Evolutionary conservation across 2,797 vertebrate species (phyloP).

Genomic region (Hipposideros larvatus): DNA sequence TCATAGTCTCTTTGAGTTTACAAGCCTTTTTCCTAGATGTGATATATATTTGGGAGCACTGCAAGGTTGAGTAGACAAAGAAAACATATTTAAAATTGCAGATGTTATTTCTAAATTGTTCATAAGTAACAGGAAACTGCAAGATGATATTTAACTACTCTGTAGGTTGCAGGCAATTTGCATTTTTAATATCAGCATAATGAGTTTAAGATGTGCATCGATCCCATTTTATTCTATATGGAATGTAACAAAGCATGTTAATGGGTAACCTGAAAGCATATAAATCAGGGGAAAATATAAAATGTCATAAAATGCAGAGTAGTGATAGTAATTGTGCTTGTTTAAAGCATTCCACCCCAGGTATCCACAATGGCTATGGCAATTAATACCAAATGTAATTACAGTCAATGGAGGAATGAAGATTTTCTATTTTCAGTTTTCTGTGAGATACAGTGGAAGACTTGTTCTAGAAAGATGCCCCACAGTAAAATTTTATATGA

Average conservation of each 20-base stretch:
- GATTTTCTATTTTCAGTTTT: constrained; percentile 66
- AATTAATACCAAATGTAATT: constrained; percentile 70
- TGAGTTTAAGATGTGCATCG: constrained; percentile 82
- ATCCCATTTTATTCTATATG: constrained; percentile 79
- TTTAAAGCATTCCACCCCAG: constrained; percentile 51
- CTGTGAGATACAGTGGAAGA: neutral
- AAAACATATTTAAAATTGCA: constrained; percentile 81
- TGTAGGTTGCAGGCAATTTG: constrained; percentile 85
- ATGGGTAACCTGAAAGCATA: constrained; percentile 62
- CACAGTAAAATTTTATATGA: constrained; percentile 53
- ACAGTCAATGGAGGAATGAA: constrained; percentile 48
- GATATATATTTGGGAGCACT: neutral
- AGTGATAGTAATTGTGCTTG: constrained; percentile 18
- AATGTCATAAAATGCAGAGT: constrained; percentile 68
- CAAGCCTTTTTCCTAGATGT: constrained; percentile 60
- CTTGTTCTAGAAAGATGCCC: constrained; percentile 47
- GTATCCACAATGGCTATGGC: neutral
- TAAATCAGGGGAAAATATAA: constrained; percentile 78
- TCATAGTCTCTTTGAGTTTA: constrained; percentile 61
- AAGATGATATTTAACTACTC: constrained; percentile 85
- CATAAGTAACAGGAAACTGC: constrained; percentile 82
- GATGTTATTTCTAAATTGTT: constrained; percentile 85
- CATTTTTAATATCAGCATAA: constrained; percentile 85
- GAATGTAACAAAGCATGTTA: constrained; percentile 79
- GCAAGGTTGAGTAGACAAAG: constrained; percentile 71